Base-by-base conservation (phyloP, 2,113 vertebrate genomes). In the Eretmochelys imbricata region DNA sequence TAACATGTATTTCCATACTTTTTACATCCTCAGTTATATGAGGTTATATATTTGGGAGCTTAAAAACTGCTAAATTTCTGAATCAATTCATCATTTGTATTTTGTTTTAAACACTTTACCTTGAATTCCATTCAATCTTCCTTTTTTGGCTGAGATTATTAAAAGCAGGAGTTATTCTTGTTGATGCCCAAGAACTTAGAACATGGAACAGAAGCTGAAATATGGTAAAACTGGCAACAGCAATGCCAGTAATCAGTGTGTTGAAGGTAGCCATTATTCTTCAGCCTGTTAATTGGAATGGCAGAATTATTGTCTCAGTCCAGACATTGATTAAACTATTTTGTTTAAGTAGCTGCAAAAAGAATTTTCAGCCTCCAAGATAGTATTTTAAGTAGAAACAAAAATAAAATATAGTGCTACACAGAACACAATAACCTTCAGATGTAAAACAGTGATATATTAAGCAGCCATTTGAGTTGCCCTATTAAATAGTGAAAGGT, bases 111-210 rank as follows among this genome's bases (percentile, higher is more conserved):
- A 90, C 50, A 83, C 72, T 87, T 88, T 99, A 99, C 99, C 99
- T 99, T 93, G 99, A 99, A 98, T 99, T 99, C 99, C 99, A 99
- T 97, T 99, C 99, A 10, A 99, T 99, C 98, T 99, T 99, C 98
- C 99, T 99, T 97, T 99, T 99, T 89, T 97, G 96, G 91, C 97
- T 99, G 96, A 99, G 99, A 93, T 80, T 93, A 88, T 95, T 98
- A 98, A 99, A 99, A 97, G 99, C 98, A 51, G 98, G 89, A 96
- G 98, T 99, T 97, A 99, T 72, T 93, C 96, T 98, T 51, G 88
- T 93, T 31, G 99, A 99, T 94, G 99, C 93, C 99, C 99, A 99
- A 85, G 98, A 98, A 95, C 99, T 99, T 97, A 99, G 88, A 96
- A 98, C 96, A 75, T 99, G 98, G 97, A 99, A 99, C 83, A 99